Evolutionary conservation across 2,888 invertebrate species (phyloP), one percentile per base, ranked within the genome.

Genomic region (Spodoptera littoralis): DNA sequence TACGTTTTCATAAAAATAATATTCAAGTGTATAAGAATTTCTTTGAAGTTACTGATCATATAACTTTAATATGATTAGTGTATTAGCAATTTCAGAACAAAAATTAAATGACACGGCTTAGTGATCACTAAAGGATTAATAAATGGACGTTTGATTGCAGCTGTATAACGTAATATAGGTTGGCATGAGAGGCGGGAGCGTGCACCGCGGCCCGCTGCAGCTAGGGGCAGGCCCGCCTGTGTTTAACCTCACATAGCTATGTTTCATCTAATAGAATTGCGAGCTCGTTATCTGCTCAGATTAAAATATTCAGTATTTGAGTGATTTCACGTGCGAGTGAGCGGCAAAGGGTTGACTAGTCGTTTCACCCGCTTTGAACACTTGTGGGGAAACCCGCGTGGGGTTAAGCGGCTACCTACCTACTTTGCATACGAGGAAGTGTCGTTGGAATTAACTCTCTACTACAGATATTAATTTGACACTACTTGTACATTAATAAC

Each of bases 251-350:
- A 89, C 89, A 90, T 86, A 90, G 92, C 92, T 90, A 91, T 92
- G 92, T 92, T 92, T 89, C 93, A 91, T 94, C 93, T 93, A 94
- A 94, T 93, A 94, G 93, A 93, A 94, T 94, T 93, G 93, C 91
- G 90, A 93, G 91, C 94, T 94, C 93, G 94, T 94, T 94, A 94
- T 94, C 93, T 94, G 94, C 90, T 91, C 93, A 94, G 94, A 94
- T 94, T 94, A 94, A 94, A 94, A 94, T 94, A 94, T 94, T 94
- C 94, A 94, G 94, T 94, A 94, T 94, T 94, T 94, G 94, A 94
- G 94, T 94, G 94, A 94, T 94, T 94, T 94, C 92, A 94, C 94
- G 94, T 94, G 89, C 90, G 94, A 94, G 90, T 93, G 94, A 88
- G 89, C 93, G 93, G 90, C 93, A 94, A 94, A 94, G 94, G 94